Percentiles rank a stretch among this genome's conserved stretches.
phyloP scores from a whole-genome alignment of 1,140 invertebrate species.

The Drosophila bifasciata region DNA sequence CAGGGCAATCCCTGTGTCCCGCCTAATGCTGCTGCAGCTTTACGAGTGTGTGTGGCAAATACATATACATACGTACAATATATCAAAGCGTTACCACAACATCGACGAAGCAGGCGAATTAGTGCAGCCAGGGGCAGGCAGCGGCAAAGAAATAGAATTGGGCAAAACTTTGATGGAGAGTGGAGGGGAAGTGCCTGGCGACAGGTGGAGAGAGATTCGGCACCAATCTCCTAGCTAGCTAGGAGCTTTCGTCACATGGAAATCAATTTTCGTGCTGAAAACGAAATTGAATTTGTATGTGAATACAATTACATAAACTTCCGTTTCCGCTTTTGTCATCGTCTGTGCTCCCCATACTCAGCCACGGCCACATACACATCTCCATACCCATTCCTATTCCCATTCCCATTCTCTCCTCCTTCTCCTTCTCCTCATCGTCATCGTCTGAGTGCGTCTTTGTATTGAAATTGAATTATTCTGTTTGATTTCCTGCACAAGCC shows the following conservation, averaged over 20 bases:
- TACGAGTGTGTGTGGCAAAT: conserved; percentile 15
- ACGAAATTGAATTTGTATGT: conserved; percentile 81
- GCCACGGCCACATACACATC: neutral
- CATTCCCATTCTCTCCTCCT: too few species aligned
- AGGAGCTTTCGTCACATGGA: conserved; percentile 57
- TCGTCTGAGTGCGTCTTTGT: conserved; percentile 63
- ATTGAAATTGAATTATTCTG: conserved; percentile 83
- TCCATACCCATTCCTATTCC: conserved; percentile 1
- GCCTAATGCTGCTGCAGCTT: conserved; percentile 51
- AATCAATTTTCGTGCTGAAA: conserved; percentile 75
- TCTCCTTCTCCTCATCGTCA: too few species aligned
- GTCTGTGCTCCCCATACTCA: conserved; percentile 17
- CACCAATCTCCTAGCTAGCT: conserved; percentile 21
- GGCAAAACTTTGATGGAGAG: neutral
- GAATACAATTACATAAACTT: conserved; percentile 82
- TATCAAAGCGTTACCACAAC: conserved; percentile 51
- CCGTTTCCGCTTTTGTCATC: conserved; percentile 62
- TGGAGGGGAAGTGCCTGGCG: neutral
- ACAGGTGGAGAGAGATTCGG: conserved; percentile 1
- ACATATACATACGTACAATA: conserved; percentile 14
- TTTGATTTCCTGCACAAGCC: conserved; percentile 80
- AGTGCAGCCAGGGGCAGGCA: conserved; percentile 7
- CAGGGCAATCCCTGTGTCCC: conserved; percentile 17
- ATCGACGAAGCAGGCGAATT: conserved; percentile 43
- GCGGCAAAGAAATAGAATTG: neutral